Base-by-base conservation (phyloP, 2,888 invertebrate genomes). In the Hedya salicella region DNA sequence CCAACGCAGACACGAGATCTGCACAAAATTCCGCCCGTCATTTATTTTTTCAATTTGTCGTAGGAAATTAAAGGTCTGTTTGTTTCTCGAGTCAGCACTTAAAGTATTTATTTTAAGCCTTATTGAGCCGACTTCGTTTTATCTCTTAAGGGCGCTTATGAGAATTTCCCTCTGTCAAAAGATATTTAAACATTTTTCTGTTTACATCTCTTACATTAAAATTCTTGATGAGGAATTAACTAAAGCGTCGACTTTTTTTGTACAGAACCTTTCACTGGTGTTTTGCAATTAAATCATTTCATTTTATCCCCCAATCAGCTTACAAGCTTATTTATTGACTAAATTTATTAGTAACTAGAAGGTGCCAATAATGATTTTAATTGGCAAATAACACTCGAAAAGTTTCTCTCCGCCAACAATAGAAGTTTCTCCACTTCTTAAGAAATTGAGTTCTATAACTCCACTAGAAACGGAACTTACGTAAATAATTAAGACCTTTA, bases 11-110 rank as follows among this genome's bases (percentile, higher is more conserved):
- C 40, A 9, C 53, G 32, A 54, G 53, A 48, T 66, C 60, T 66
- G 60, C 60, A 54, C 52, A 53, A 53, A 52, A 66, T 49, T 61
- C 53, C 61, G 46, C 44, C 30, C 21, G 60, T 66, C 60, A 53
- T 66, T 66, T 54, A 66, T 76, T 78, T 78, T 81, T 83, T 83
- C 77, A 80, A 81, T 84, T 80, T 81, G 72, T 73, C 71, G 73
- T 73, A 79, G 82, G 85, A 85, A 84, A 84, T 85, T 83, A 83
- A 81, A 76, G 70, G 72, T 70, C 76, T 80, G 77, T 79, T 80
- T 80, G 76, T 80, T 78, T 78, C 74, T 72, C 72, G 71, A 75
- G 70, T 72, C 68, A 75, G 74, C 78, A 82, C 78, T 82, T 79
- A 75, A 81, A 75, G 75, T 81, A 78, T 82, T 83, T 80, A 77